These are phyloP conservation scores for Cotesia glomerata DNA, from an alignment of 1,140 invertebrate genomes.

Conservation along the genomic window DNA sequence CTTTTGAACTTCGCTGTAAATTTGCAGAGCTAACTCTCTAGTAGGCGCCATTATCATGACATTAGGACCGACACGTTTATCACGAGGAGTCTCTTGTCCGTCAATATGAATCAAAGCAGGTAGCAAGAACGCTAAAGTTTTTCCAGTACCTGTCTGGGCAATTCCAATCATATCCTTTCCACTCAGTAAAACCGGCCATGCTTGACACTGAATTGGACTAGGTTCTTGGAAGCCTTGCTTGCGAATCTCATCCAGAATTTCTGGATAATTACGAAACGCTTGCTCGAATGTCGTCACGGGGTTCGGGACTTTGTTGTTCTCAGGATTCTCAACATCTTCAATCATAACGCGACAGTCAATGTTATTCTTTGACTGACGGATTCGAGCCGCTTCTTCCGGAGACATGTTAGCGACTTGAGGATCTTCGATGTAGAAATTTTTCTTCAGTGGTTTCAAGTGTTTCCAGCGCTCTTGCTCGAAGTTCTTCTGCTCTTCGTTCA, in stretches of 20 bases:
- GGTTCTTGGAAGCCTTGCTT: conserved; percentile 83
- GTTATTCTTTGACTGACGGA: conserved; percentile 73
- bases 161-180: conserved; percentile 92
- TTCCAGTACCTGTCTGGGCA: conserved; percentile 89
- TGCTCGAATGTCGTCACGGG: conserved; percentile 85
- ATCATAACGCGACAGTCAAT: conserved; percentile 69
- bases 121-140: conserved; percentile 89
- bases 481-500: conserved; percentile 61
- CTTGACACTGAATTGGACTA: conserved; percentile 90
- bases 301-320: conserved; percentile 73
- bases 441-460: conserved; percentile 71
- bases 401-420: conserved; percentile 72
- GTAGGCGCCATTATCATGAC: conserved; percentile 89
- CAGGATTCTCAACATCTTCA: conserved; percentile 54
- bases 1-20: conserved; percentile 87
- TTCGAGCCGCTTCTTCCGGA: conserved; percentile 67
- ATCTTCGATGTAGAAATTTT: conserved; percentile 87
- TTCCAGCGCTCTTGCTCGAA: conserved; percentile 67
- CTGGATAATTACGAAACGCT: conserved; percentile 81
- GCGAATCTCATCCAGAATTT: conserved; percentile 81
- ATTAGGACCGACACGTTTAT: conserved; percentile 78
- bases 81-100: conserved; percentile 72
- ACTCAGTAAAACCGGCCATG: conserved; percentile 86
- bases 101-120: conserved; percentile 91
- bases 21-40: conserved; percentile 88